A percentile compares a stretch with the other conserved stretches of the same genome.
phyloP scores from a whole-genome alignment of 2,113 vertebrate genomes.

The Lepidothrix coronata region DNA sequence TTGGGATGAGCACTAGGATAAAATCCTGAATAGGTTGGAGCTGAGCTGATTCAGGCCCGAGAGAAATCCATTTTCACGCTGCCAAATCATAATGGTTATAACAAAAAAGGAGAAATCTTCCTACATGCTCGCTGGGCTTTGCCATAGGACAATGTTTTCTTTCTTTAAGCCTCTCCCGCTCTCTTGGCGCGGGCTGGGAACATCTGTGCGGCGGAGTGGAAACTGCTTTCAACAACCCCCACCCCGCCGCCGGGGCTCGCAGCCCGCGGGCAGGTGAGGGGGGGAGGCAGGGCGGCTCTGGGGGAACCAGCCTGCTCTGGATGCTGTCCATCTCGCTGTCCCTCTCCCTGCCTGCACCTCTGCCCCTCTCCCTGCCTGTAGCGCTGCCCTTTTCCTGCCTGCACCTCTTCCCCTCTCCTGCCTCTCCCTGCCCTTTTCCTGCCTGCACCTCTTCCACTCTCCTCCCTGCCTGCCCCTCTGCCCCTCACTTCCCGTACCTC shows the following conservation, averaged over 20 bases:
- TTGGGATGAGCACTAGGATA: neutral
- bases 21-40: neutral
- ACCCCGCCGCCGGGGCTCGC: rapidly evolving
- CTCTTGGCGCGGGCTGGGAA: neutral
- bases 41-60: neutral
- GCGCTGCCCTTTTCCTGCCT: neutral
- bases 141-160: neutral
- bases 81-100: neutral
- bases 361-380: neutral
- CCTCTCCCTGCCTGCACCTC: neutral
- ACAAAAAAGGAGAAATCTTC: neutral
- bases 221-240: neutral
- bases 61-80: neutral
- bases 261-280: neutral
- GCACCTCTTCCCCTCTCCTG: neutral
- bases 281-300: neutral
- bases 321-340: neutral
- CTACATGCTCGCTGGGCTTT: neutral
- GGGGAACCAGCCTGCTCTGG: neutral
- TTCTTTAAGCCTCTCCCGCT: neutral
- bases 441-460: neutral
- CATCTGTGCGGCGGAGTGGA: neutral
- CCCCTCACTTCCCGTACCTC: too few relatives aligned
- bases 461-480: neutral
- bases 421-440: neutral